Base-by-base conservation (phyloP, 2,888 invertebrate species). In the Drosophila subquinaria region DNA sequence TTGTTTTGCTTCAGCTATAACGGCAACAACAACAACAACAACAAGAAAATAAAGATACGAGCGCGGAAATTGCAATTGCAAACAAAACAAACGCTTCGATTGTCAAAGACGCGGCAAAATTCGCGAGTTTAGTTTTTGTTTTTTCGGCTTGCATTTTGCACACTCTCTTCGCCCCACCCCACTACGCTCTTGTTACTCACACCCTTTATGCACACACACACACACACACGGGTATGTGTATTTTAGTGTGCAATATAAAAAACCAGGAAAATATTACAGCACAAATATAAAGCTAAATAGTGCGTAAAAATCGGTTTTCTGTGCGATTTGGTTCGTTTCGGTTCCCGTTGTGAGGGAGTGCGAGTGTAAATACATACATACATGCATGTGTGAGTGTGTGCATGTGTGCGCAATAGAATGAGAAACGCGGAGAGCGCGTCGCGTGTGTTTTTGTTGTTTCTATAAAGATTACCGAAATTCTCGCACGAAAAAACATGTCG, bases 11-110 rank as follows among this genome's bases (percentile, higher is more conserved):
- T 23, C 52, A 72, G 40, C 68, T 70, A 43, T 56, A 70, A 59
- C 65, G 69, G 55, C 55, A 72, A 69, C 61, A 72, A 59, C 43
- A 66, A 52, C 50, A 35, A 47, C 70, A 82, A 76, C 67, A 71
- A 82, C 71, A 60, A 78, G 4, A 52, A 38, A 35, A n/a, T 11
- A 15, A 36, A 47, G 63, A 79, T 62, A 59, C 69, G 61, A 82
- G 84, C 78, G 73, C 87, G 87, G 76, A 90, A 83, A 86, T 88
- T 83, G 70, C 86, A 81, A 68, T 72, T 82, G 76, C 69, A 80
- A 77, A 77, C 60, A 86, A 82, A 86, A 89, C 83, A 88, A 86
- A 82, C 89, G 86, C 77, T 71, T 82, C 82, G 72, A 75, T 88
- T 85, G 88, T 89, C 70, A 66, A 59, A 56, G 38, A 48, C 65